Evolutionary conservation across 2,888 invertebrate species (phyloP), one percentile per base, ranked within the genome.

Genomic region (Exephanes ischioxanthus): DNA sequence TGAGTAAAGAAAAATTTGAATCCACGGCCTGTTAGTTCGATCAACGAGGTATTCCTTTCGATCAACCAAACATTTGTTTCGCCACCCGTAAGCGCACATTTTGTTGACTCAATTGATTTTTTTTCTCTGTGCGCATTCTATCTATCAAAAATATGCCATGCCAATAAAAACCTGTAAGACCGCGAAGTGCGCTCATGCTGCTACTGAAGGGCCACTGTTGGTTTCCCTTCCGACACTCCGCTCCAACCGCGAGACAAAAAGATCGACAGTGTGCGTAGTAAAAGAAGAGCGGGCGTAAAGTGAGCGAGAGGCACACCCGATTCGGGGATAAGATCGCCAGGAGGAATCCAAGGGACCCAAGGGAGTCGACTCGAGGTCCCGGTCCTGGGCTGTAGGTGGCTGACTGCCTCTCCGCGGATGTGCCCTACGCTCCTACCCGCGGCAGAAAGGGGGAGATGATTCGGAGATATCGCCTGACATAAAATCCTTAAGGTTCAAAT

Each of bases 401-500:
- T 55, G 86, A 83, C 87, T 86, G 84, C 61, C 51, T 83, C 53
- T 33, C 37, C 73, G 45, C 63, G 82, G 76, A 80, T 87, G 85
- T 41, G 85, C 79, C 71, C 79, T 22, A 45, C 70, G 75, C 79
- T 82, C 87, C 76, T 79, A 51, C 82, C 84, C 84, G 80, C 86
- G 88, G 77, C 88, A 85, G 86, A 87, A 90, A 88, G 90, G 90
- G 90, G 90, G 89, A 91, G 91, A 92, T 92, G 93, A 93, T 93
- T 92, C 93, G 88, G 90, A 92, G 93, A 93, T 93, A 93, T 93
- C 93, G 91, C 90, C 88, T 90, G 92, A 93, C 93, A 93, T 93
- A 93, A 93, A 93, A 93, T 92, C 93, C 92, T 93, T 93, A 92
- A 93, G 93, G 93, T 93, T 93, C 91, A 93, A 93, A 93, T 93